Base-by-base conservation (phyloP, 2,888 invertebrate species). In the Ditylenchus weischeri region DNA sequence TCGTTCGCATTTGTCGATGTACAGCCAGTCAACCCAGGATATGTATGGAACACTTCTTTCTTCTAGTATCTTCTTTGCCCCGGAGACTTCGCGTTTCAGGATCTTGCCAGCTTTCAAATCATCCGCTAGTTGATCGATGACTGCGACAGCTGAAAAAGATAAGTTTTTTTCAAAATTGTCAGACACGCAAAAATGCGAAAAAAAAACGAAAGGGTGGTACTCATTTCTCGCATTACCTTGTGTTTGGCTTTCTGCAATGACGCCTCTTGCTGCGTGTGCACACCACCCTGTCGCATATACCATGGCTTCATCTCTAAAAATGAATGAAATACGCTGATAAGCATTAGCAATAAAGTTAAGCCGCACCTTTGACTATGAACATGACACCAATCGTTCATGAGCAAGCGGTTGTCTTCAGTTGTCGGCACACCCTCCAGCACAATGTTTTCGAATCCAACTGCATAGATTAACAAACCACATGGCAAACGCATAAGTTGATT, bases 401-500 rank as follows among this genome's bases (percentile, higher is more conserved):
- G 72, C 35, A 80, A 72, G 67, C 75, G 72, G 11, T 72, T 74
- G 68, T 78, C 66, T 36, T 72, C 65, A 19, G 59, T 69, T 18
- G 54, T 54, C 19, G 75, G 75, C 18, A 74, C 54, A n/a, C 76
- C 76, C 10, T 76, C 72, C n/a, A 81, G 66, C 19, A 79, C 73
- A 35, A 78, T 69, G 48, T 75, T 73, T 62, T 80, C 75, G 66
- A 79, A 83, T 7, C 83, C 83, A 23, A 83, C 77, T 23, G 79
- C 78, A 66, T 79, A 79, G 21, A 83, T 79, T 51, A 84, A 89
- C 78, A 94, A 85, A 75, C 89, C 88, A 80, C 90, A 90, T 1
- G 88, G 83, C 51, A 78, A 11, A 19, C 59, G 66, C 36, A 57
- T n/a, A 11, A 49, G n/a, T 72, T 75, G 7, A 29, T 59, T 65